These are phyloP conservation scores for Watersipora subatra DNA, from an alignment of 1,140 invertebrate genomes.

Conservation along the genomic window DNA sequence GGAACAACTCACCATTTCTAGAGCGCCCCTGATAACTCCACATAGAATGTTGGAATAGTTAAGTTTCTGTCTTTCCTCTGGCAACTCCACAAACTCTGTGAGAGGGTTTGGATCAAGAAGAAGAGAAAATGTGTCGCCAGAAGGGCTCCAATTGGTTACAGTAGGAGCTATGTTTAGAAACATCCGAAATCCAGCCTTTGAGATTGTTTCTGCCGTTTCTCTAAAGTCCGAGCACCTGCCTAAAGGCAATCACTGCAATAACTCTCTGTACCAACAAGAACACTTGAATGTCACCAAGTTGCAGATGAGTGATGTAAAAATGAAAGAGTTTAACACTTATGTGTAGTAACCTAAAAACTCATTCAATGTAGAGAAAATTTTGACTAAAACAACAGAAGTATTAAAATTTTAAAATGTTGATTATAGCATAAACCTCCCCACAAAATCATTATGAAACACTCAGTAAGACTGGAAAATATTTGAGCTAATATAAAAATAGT, in stretches of 20 bases:
- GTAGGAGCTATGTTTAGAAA: constrained; percentile 80
- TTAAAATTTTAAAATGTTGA: too few species aligned
- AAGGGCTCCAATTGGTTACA: constrained; percentile 80
- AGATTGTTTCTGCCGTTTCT: constrained; percentile 93
- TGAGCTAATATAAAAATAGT: too few species aligned
- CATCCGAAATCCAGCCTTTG: constrained; percentile 64
- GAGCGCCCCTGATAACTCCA: constrained; percentile 68
- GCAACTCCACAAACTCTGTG: constrained; percentile 96
- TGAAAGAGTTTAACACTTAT: too few species aligned
- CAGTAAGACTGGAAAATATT: too few species aligned
- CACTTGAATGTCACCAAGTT: too few species aligned
- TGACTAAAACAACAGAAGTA: too few species aligned
- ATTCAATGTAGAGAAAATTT: too few species aligned
- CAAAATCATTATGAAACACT: too few species aligned
- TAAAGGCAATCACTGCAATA: not conserved
- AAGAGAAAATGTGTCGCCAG: constrained; percentile 91
- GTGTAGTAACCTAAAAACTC: too few species aligned
- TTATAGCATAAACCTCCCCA: too few species aligned
- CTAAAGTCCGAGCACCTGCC: constrained; percentile 78
- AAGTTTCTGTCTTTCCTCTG: constrained; percentile 65
- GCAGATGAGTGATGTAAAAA: too few species aligned
- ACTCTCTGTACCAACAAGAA: too few species aligned
- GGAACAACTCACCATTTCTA: constrained; percentile 75
- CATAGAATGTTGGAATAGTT: constrained; percentile 90
- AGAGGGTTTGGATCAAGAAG: constrained; percentile 87